Evolutionary conservation across 2,888 invertebrate genomes (phyloP).

Genomic region (Crioceris asparagi): DNA sequence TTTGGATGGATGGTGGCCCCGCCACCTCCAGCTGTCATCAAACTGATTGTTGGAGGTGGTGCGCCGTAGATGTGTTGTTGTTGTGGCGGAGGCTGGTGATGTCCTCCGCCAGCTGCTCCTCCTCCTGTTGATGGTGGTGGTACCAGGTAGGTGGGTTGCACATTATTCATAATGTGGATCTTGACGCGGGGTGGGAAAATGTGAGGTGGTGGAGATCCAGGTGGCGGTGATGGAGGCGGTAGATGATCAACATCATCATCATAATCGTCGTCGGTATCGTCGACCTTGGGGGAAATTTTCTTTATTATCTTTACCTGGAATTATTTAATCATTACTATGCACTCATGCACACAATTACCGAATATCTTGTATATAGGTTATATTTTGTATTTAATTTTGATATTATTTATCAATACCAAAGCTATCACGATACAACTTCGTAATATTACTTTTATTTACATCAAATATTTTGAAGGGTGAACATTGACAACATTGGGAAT

Average conservation of each 20-base stretch:
- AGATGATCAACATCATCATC: constrained; percentile 43
- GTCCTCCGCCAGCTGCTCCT: not conserved
- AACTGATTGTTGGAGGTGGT: not conserved
- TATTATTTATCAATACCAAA: no score
- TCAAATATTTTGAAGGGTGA: no score
- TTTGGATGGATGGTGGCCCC: not conserved
- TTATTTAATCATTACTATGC: no score
- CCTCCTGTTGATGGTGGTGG: not conserved
- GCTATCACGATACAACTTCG: no score
- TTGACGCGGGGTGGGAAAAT: constrained; percentile 41
- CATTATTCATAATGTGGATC: constrained; percentile 29
- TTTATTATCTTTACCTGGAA: constrained; percentile 24
- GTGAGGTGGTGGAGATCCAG: constrained; percentile 48
- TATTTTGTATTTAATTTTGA: no score
- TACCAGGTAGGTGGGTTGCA: constrained; percentile 20
- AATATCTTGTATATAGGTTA: no score
- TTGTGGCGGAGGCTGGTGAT: not conserved
- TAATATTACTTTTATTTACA: no score
- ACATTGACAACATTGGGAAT: no score
- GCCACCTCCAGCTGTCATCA: not conserved
- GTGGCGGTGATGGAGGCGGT: constrained; percentile 50
- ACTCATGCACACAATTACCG: no score
- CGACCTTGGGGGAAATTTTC: no score
- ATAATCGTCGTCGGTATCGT: constrained; percentile 11
- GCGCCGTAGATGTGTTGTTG: not conserved